These are phyloP conservation scores for Crepidodera aurea DNA, from an alignment of 2,888 invertebrate genomes.

Conservation along the genomic window DNA sequence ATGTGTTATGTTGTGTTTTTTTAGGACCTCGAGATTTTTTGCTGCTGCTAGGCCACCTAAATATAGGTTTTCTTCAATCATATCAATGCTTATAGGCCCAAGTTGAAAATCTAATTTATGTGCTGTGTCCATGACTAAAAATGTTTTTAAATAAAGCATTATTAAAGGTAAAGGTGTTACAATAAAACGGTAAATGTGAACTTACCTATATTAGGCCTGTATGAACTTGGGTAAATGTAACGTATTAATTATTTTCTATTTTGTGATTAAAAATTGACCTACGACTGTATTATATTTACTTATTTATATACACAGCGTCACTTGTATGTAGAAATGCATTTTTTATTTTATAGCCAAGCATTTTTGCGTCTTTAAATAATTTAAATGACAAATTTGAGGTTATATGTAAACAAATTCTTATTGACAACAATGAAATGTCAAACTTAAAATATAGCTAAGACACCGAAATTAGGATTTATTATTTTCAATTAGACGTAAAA, in stretches of 20 bases:
- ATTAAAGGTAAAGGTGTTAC: too few species aligned
- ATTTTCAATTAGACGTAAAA: not conserved
- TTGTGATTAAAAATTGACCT: not conserved
- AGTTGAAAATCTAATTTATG: slow-evolving; percentile 38
- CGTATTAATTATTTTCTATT: not conserved
- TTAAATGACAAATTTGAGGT: slow-evolving; percentile 6
- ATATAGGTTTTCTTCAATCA: slow-evolving; percentile 66
- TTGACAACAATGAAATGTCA: not conserved
- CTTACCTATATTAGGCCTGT: not conserved
- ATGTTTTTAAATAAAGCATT: not conserved
- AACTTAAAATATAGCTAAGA: not conserved
- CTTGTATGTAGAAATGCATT: slow-evolving; percentile 11
- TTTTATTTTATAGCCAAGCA: slow-evolving; percentile 25
- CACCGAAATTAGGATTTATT: not conserved
- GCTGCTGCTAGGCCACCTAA: slow-evolving; percentile 83
- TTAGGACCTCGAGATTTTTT: slow-evolving; percentile 73
- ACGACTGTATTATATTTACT: slow-evolving; percentile 10
- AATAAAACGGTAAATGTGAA: not conserved
- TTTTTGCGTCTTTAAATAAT: slow-evolving; percentile 22
- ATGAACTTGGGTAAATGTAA: not conserved
- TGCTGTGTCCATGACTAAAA: slow-evolving; percentile 14
- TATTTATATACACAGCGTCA: slow-evolving; percentile 19
- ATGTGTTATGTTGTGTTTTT: slow-evolving; percentile 73
- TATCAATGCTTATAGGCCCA: slow-evolving; percentile 65
- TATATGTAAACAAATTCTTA: slow-evolving; percentile 9